Conservation (phyloP, 2,888 invertebrate species). For the Eristalinus sepulchralis region DNA sequence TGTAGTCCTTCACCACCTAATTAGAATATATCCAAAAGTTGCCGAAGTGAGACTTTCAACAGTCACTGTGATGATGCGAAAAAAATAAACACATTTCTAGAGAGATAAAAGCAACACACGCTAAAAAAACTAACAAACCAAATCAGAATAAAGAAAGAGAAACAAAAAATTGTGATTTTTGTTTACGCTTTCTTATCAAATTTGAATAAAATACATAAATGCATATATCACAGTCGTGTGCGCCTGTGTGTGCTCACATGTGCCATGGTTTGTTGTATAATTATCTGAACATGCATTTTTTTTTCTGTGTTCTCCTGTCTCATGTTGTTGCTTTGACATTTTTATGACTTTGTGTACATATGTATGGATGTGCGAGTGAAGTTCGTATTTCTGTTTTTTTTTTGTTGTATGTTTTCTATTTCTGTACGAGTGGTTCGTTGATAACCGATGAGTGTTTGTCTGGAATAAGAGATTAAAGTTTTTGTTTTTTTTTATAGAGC, state of each 20-base stretch:
- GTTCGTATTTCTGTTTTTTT: neutral
- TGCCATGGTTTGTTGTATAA: constrained; percentile 8
- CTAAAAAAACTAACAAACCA: constrained; percentile 23
- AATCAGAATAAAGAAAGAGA: neutral
- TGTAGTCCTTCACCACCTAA: too few species aligned
- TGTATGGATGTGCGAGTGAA: neutral
- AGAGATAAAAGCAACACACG: neutral
- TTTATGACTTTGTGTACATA: neutral
- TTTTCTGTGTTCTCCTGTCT: neutral
- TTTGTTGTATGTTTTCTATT: neutral
- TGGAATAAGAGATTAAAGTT: constrained; percentile 27
- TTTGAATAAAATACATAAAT: neutral
- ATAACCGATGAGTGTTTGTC: constrained; percentile 10
- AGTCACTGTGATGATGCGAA: neutral
- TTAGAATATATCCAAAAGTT: too few species aligned
- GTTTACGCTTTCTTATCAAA: constrained; percentile 29
- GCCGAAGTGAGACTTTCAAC: neutral
- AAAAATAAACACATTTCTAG: too few species aligned
- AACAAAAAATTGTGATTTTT: constrained; percentile 28
- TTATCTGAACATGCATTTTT: constrained; percentile 40
- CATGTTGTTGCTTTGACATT: neutral
- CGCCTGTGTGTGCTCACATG: neutral
- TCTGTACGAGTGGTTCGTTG: neutral
- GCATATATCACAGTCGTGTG: neutral
- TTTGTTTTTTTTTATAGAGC: neutral